These are phyloP conservation scores for Girardia tigrina DNA, from an alignment of 2,888 invertebrate species.

Conservation along the genomic window DNA sequence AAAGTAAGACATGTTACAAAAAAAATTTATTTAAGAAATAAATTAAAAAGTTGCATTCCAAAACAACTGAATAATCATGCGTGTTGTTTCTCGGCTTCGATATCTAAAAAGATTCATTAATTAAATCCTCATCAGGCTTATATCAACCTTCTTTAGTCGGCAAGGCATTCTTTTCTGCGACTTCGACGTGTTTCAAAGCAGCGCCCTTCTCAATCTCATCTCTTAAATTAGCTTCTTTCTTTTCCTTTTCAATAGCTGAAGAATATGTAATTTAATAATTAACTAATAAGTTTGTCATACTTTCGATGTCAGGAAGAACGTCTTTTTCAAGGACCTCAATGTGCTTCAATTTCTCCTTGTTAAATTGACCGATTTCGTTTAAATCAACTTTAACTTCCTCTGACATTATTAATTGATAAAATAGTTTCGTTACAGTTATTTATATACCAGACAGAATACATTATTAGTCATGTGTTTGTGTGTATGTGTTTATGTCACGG, in stretches of 20 bases:
- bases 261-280: neutral
- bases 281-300: neutral
- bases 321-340: slow-evolving; percentile 1
- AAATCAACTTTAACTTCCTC: slow-evolving; percentile 3
- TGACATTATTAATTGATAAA: neutral
- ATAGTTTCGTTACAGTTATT: too few species aligned
- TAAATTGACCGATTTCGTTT: neutral
- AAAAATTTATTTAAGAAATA: too few species aligned
- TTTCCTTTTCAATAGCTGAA: neutral
- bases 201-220: slow-evolving; percentile 1
- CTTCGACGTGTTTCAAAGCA: neutral
- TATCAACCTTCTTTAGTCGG: neutral
- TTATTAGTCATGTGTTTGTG: too few species aligned
- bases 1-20: too few species aligned
- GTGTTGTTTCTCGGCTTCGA: neutral
- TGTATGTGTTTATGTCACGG: too few species aligned
- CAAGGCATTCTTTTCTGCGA: neutral
- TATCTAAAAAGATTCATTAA: neutral
- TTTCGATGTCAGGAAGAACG: neutral
- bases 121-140: neutral
- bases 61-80: neutral
- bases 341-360: neutral
- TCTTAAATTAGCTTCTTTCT: neutral
- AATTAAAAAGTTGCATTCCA: too few species aligned
- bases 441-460: too few species aligned